phyloP scores from a whole-genome alignment of 2,113 vertebrate species.

The Marmota monax region DNA sequence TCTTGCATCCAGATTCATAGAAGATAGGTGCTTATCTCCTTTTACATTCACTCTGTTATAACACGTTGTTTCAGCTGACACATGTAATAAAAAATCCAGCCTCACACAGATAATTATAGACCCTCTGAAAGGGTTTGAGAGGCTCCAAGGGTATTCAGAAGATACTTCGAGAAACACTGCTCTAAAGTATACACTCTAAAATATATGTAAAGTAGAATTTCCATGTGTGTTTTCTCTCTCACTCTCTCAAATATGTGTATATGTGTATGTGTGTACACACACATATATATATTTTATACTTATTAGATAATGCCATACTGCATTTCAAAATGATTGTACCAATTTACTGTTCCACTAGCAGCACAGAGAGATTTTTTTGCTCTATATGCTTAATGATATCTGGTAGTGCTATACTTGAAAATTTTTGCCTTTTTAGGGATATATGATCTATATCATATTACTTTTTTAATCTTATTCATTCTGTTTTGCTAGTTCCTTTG shows the following conservation, averaged over 20 bases:
- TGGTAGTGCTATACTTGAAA: not conserved
- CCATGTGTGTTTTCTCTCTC: not conserved
- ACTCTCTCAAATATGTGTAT: not conserved
- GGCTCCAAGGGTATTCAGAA: not conserved
- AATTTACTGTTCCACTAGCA: not conserved
- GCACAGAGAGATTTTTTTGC: not conserved
- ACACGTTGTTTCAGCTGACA: not conserved
- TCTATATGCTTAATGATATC: not conserved
- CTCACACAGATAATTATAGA: not conserved
- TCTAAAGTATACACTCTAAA: not conserved
- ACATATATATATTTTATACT: not conserved
- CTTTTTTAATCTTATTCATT: slow-evolving; percentile 28
- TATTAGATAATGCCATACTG: not conserved
- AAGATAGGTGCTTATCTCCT: not conserved
- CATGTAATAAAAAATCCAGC: not conserved
- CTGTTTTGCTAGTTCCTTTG: not conserved
- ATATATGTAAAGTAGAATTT: slow-evolving; percentile 12
- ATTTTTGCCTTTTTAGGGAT: not conserved
- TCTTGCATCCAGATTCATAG: not conserved
- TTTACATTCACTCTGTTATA: not conserved
- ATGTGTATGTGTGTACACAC: not conserved
- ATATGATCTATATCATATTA: not conserved
- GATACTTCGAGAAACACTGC: not conserved
- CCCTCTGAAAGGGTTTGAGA: not conserved
- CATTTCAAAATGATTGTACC: not conserved